Percentiles rank a stretch among this genome's conserved stretches.
Evolutionary conservation across 35 echinoderm and acorn worm species (phyloP).

Genomic region (Eucidaris tribuloides): DNA sequence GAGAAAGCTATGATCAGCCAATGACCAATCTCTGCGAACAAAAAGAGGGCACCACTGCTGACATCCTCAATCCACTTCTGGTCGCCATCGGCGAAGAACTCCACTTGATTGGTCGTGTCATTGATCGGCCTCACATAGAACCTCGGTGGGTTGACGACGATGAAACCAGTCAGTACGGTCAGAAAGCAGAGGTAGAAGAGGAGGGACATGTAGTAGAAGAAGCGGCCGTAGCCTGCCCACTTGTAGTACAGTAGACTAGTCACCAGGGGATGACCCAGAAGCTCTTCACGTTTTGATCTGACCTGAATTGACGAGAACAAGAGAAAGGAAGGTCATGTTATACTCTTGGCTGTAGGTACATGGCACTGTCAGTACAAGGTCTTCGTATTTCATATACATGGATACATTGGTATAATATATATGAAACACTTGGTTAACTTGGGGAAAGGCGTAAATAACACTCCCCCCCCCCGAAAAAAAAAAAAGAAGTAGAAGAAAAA

Average conservation of each 20-base stretch:
- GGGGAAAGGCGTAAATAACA: too few relatives aligned
- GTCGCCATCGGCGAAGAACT: constrained; percentile 51
- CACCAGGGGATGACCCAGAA: constrained; percentile 86
- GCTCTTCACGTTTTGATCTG: constrained; percentile 66
- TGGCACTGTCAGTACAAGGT: too few relatives aligned
- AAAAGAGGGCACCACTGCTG: not conserved
- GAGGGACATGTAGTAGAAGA: constrained; percentile 91
- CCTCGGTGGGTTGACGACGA: constrained; percentile 83
- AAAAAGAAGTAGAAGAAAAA: too few relatives aligned
- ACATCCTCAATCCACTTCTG: constrained; percentile 43
- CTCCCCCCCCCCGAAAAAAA: too few relatives aligned
- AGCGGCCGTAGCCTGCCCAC: constrained; percentile 86
- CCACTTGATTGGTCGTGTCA: not conserved
- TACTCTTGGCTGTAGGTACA: too few relatives aligned
- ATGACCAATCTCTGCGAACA: constrained; percentile 79
- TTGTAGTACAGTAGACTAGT: constrained; percentile 86
- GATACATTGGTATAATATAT: too few relatives aligned
- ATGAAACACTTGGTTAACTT: too few relatives aligned
- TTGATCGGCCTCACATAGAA: constrained; percentile 37
- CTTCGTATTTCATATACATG: too few relatives aligned
- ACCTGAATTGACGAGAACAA: too few relatives aligned
- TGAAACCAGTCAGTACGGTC: constrained; percentile 77
- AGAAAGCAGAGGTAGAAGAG: constrained; percentile 72
- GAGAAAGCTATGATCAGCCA: constrained; percentile 82
- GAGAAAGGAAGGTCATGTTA: too few relatives aligned